Percentiles rank a stretch among this genome's conserved stretches.
Conservation (phyloP, 2,797 vertebrate genomes). For the Morelia viridis region DNA sequence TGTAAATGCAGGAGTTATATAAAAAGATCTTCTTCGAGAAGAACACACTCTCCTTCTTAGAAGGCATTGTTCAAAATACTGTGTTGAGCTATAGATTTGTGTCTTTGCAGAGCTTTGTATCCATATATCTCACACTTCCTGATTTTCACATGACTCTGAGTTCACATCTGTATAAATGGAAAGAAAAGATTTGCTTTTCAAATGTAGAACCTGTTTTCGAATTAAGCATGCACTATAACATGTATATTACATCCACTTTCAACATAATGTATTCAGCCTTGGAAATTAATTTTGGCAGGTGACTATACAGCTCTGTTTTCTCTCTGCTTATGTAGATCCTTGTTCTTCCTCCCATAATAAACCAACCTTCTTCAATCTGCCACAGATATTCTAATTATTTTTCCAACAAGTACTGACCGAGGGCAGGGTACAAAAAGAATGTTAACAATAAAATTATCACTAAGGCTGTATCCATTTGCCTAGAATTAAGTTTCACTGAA, state of each 20-base stretch:
- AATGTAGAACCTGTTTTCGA: background rate
- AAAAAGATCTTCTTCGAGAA: conserved; percentile 68
- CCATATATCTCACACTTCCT: conserved; percentile 1
- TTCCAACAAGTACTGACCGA: background rate
- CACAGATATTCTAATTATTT: background rate
- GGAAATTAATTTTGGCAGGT: background rate
- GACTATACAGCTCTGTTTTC: background rate
- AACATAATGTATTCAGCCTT: background rate
- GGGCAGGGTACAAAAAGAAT: background rate
- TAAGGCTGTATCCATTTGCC: background rate
- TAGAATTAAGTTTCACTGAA: background rate
- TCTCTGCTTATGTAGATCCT: too few species aligned
- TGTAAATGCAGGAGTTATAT: conserved; percentile 54
- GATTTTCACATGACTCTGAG: background rate
- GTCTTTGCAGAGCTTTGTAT: background rate
- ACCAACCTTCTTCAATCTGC: too few species aligned
- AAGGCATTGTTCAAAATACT: conserved; percentile 51
- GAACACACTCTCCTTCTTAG: conserved; percentile 63
- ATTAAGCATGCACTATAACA: background rate
- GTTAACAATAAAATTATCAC: background rate
- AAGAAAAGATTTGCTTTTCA: background rate
- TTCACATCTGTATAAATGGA: conserved; percentile 21
- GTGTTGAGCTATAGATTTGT: background rate
- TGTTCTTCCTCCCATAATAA: background rate
- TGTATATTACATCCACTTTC: background rate